Conservation (phyloP, 2,888 invertebrate genomes). For the Brachypalpus laphriformis region DNA sequence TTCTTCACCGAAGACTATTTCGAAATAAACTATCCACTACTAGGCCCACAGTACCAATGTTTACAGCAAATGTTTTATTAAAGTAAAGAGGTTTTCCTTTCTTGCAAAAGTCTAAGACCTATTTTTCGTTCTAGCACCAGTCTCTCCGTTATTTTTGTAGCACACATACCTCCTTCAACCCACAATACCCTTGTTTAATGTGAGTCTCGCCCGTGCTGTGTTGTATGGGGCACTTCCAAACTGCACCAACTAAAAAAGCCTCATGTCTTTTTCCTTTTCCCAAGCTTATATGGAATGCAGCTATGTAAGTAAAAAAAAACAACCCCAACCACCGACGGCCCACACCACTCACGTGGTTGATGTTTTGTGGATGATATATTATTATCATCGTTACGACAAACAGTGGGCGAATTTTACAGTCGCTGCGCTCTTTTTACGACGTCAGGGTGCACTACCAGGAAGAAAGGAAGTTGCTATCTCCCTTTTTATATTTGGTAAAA, state of each 20-base stretch:
- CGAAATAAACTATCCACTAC: too few species aligned
- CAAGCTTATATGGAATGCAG: background rate
- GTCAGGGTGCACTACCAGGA: conserved; percentile 15
- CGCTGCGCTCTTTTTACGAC: conserved; percentile 50
- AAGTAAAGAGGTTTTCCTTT: background rate
- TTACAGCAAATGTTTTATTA: too few species aligned
- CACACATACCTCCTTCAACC: background rate
- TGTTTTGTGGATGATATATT: conserved; percentile 61
- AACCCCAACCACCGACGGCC: background rate
- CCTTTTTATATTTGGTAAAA: conserved; percentile 5
- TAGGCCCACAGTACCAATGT: too few species aligned
- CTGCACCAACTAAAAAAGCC: background rate
- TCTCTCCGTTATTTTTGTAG: too few species aligned
- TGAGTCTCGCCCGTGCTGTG: background rate
- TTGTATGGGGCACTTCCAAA: conserved; percentile 14
- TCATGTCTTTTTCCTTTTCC: background rate
- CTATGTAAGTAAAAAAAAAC: background rate
- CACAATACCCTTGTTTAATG: conserved; percentile 34
- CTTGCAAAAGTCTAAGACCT: conserved; percentile 1
- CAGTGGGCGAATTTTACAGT: conserved; percentile 51
- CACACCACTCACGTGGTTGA: background rate
- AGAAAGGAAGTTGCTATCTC: conserved; percentile 36
- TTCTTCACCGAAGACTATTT: too few species aligned
- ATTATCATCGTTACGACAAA: conserved; percentile 58
- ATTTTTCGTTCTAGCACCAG: background rate